These are phyloP conservation scores for Hyperopisus bebe DNA, from an alignment of 2,113 vertebrate species.

Conservation along the genomic window DNA sequence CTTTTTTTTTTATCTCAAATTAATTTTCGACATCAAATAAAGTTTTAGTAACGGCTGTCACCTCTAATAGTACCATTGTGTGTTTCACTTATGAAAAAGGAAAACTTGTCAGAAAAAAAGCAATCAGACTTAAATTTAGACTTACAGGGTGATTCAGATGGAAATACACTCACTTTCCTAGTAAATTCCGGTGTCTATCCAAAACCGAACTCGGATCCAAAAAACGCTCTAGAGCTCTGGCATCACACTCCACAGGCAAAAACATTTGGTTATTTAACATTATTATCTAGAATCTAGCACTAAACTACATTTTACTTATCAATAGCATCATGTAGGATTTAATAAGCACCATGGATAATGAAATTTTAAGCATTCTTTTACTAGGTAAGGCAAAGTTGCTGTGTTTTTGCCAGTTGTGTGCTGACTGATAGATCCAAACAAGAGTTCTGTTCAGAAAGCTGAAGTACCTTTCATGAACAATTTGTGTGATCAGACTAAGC, in stretches of 20 bases:
- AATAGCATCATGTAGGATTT: background rate
- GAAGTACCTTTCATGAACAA: background rate
- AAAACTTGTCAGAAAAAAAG: background rate
- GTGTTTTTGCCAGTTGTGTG: background rate
- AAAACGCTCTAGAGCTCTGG: background rate
- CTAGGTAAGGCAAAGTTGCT: background rate
- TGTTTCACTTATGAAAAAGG: background rate
- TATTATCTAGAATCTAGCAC: background rate
- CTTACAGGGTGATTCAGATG: background rate
- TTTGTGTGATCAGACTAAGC: background rate
- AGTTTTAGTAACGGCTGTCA: background rate
- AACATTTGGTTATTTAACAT: background rate
- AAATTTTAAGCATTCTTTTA: background rate
- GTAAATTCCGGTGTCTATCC: background rate
- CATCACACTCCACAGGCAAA: background rate
- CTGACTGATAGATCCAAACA: background rate
- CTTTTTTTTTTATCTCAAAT: background rate
- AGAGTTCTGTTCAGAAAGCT: background rate
- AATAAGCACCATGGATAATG: background rate
- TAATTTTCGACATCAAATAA: background rate
- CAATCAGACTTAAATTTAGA: background rate
- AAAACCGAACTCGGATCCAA: background rate
- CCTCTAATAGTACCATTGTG: background rate
- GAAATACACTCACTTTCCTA: background rate
- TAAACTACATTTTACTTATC: background rate